These are phyloP conservation scores for Gouania willdenowi DNA, from an alignment of 2,797 vertebrate genomes.

Conservation along the genomic window DNA sequence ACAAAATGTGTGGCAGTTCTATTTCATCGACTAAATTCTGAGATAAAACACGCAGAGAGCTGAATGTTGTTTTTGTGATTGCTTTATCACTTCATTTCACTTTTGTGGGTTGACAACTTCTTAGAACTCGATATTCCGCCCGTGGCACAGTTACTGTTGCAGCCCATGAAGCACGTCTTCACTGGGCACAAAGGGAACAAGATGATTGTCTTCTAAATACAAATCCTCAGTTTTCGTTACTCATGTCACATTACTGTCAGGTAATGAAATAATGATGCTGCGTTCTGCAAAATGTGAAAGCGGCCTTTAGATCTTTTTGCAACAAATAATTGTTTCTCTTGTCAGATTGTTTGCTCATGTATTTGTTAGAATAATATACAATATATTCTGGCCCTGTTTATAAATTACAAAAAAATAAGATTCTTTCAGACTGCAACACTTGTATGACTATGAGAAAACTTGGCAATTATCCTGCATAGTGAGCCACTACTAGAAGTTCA, in stretches of 20 bases:
- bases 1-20: slow-evolving; percentile 62
- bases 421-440: too few species aligned
- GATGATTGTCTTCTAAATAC: slow-evolving; percentile 53
- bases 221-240: slow-evolving; percentile 64
- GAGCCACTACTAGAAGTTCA: too few species aligned
- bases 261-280: slow-evolving; percentile 78
- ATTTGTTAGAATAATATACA: too few species aligned
- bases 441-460: too few species aligned
- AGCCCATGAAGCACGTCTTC: slow-evolving; percentile 45
- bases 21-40: slow-evolving; percentile 60
- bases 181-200: slow-evolving; percentile 53
- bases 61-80: slow-evolving; percentile 66
- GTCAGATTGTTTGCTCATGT: slow-evolving; percentile 11
- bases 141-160: slow-evolving; percentile 37
- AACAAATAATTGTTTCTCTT: slow-evolving; percentile 38
- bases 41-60: slow-evolving; percentile 62
- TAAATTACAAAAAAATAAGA: too few species aligned
- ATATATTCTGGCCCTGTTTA: too few species aligned
- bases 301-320: slow-evolving; percentile 57
- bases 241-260: slow-evolving; percentile 70
- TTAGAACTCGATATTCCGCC: slow-evolving; percentile 66
- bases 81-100: slow-evolving; percentile 56
- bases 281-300: slow-evolving; percentile 48
- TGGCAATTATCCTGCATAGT: too few species aligned
- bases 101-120: slow-evolving; percentile 52